Evolutionary conservation across 2,888 invertebrate species (phyloP), one percentile per base, ranked within the genome.

Genomic region (Troides oblongomaculatus): DNA sequence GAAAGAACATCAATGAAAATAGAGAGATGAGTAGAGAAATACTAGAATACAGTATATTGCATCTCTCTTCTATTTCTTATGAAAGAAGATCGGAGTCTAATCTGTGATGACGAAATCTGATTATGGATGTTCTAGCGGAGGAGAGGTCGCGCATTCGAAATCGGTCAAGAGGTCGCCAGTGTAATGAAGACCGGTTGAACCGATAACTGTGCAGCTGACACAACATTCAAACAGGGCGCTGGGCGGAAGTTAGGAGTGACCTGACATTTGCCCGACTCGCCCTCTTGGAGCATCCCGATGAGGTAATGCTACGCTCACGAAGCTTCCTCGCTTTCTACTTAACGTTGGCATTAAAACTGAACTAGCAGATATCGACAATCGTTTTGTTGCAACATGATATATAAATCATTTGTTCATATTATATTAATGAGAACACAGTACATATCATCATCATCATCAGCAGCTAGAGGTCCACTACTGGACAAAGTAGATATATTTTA

Each of bases 211-310:
- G 68, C 66, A 17, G 62, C 23, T 75, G 75, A 86, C 84, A 83
- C 80, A 84, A 79, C 80, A 85, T 83, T 88, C 85, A 79, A 85
- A 85, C 81, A 81, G 80, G 64, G 66, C 73, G 75, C 70, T 65
- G 77, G 77, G 78, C 78, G 81, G 79, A 80, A 80, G 81, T 74
- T 79, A 81, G 79, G 79, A 76, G 77, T 77, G 81, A 78, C 81
- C 79, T 76, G 81, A 72, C 81, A 81, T 81, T 82, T 80, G 77
- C 73, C 74, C 80, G 84, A 84, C 83, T 85, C 81, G 82, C 83
- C 74, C 61, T 64, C 60, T 79, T 78, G 77, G 78, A 74, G 75
- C 72, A 80, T 79, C 78, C 77, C 69, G 68, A 70, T 79, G 74
- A 79, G 75, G 78, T 77, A 81, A 78, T 75, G 69, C 73, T 36